Percentiles rank a stretch among this genome's conserved stretches.
These are phyloP conservation scores for Uropetala carovei DNA, from an alignment of 2,888 invertebrate species.

Conservation along the genomic window DNA sequence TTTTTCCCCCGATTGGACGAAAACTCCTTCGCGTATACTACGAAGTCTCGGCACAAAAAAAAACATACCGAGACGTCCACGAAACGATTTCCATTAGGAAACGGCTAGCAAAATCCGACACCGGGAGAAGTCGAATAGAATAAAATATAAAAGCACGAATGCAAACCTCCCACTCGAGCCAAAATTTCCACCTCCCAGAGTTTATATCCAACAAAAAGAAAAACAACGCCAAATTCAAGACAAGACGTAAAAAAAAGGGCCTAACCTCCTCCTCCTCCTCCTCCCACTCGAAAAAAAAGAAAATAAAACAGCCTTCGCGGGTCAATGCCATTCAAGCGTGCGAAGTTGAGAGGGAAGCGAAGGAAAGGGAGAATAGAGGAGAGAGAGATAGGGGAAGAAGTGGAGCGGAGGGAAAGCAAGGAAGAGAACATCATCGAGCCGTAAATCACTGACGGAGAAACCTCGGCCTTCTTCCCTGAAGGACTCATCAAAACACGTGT, in stretches of 20 bases:
- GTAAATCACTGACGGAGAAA: conserved; percentile 13
- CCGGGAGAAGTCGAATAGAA: not conserved
- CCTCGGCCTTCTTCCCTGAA: not conserved
- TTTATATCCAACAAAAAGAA: not conserved
- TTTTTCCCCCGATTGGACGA: not conserved
- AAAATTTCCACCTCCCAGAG: not conserved
- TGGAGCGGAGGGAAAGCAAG: not conserved
- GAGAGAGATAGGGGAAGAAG: not conserved
- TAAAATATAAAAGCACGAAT: no score
- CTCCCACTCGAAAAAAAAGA: not conserved
- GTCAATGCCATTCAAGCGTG: conserved; percentile 29
- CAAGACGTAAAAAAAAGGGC: not conserved
- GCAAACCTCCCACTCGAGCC: no score
- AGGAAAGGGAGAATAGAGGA: not conserved
- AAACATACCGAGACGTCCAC: not conserved
- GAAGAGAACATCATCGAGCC: not conserved
- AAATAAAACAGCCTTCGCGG: not conserved
- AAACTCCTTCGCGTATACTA: not conserved
- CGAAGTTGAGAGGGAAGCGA: not conserved
- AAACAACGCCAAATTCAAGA: not conserved
- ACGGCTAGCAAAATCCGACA: not conserved
- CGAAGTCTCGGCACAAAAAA: not conserved
- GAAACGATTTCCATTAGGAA: not conserved
- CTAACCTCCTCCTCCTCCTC: not conserved
- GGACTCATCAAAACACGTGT: not conserved